Evolutionary conservation across 2,888 invertebrate species (phyloP), one percentile per base, ranked within the genome.

Genomic region (Apeira syringaria): DNA sequence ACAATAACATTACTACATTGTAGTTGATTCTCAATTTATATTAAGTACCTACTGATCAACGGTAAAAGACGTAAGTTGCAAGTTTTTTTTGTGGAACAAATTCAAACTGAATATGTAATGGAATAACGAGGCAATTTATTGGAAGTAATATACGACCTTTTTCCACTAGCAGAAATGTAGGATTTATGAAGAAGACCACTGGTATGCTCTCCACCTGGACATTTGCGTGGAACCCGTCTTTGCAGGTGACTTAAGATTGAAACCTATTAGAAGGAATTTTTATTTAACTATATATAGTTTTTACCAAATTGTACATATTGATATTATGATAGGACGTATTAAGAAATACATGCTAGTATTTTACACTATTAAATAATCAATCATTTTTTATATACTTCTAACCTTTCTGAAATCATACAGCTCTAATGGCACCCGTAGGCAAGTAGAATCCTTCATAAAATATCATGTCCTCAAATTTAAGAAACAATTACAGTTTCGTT

Each of bases 1-100:
- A 51, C 29, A 51, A 47, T 50, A 38, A 46, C 42, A 46, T 47
- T n/a, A n/a, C n/a, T n/a, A n/a, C n/a, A n/a, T n/a, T n/a, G n/a
- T n/a, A n/a, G n/a, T n/a, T n/a, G n/a, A n/a, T n/a, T n/a, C n/a
- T n/a, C n/a, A n/a, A n/a, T n/a, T n/a, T n/a, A n/a, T n/a, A n/a
- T n/a, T n/a, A n/a, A n/a, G n/a, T n/a, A n/a, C n/a, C n/a, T n/a
- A n/a, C n/a, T n/a, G n/a, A n/a, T n/a, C n/a, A 30, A 10, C 3
- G 15, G 15, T 8, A 15, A 15, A 15, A 8, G 5, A 15, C 1
- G n/a, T n/a, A 29, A 15, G 12, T 28, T 28, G n/a, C n/a, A 8
- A 13, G 15, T 1, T 7, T 7, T 7, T 3, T 15, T 4, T 4
- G 11, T 26, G 11, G 10, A 6, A 11, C 9, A 20, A 7, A 20